Evolutionary conservation across 2,797 vertebrate genomes (phyloP).

Genomic region (Aselliscus stoliczkanus): DNA sequence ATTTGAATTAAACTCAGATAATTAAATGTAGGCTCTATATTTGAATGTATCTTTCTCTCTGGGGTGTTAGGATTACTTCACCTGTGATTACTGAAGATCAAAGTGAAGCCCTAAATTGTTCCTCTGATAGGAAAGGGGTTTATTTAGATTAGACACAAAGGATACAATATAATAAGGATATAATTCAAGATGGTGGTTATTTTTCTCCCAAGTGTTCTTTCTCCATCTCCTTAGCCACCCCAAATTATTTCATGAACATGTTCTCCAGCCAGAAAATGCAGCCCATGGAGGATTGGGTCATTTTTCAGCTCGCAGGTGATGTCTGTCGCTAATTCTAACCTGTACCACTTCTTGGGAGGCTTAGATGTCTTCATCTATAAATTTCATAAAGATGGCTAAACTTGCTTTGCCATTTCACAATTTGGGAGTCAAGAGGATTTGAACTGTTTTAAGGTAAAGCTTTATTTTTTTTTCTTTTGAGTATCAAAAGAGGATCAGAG

Average conservation of each 20-base stretch:
- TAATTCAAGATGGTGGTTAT: background rate
- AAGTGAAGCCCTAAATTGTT: background rate
- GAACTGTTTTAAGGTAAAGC: background rate
- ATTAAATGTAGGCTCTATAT: background rate
- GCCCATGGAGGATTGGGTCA: background rate
- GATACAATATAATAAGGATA: background rate
- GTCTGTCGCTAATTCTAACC: background rate
- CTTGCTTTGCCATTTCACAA: background rate
- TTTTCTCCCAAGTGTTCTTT: background rate
- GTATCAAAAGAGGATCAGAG: background rate
- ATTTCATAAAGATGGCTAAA: background rate
- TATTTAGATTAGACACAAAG: background rate
- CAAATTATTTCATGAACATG: background rate
- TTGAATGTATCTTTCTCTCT: background rate
- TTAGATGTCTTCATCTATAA: background rate
- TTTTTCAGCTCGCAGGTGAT: background rate
- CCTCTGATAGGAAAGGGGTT: background rate
- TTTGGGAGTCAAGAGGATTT: background rate
- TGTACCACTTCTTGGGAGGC: background rate
- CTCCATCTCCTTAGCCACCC: too few relatives aligned
- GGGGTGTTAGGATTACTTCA: background rate
- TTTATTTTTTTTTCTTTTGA: background rate
- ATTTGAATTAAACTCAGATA: background rate
- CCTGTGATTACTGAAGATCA: background rate
- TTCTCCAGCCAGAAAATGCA: background rate